Percentiles rank a stretch among this genome's conserved stretches.
Evolutionary conservation across 1,140 invertebrate species (phyloP).

Genomic region (Drusus annulatus): DNA sequence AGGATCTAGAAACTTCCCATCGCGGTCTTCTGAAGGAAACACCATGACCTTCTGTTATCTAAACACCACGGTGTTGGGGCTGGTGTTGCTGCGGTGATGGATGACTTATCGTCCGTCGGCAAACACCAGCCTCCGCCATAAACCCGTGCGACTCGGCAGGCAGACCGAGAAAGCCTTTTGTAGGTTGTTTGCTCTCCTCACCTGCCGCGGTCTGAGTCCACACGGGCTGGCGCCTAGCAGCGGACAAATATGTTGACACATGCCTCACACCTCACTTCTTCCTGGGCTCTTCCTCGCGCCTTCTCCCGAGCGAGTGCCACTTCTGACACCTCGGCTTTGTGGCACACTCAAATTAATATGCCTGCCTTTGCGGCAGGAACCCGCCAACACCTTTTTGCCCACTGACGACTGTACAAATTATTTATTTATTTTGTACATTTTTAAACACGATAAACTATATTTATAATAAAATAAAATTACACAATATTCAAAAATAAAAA

Average conservation of each 20-base stretch:
- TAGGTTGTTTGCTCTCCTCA: slow-evolving; percentile 19
- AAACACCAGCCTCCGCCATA: too few relatives aligned
- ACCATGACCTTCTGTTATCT: background rate
- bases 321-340: slow-evolving; percentile 41
- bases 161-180: background rate
- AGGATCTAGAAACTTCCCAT: too few relatives aligned
- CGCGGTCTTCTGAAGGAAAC: background rate
- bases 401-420: too few relatives aligned
- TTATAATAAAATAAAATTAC: too few relatives aligned
- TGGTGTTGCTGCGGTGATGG: background rate
- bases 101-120: too few relatives aligned
- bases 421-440: too few relatives aligned
- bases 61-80: background rate
- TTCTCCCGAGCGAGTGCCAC: slow-evolving; percentile 34
- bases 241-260: slow-evolving; percentile 28
- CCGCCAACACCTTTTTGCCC: too few relatives aligned
- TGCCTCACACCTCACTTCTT: slow-evolving; percentile 20
- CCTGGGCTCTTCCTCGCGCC: background rate
- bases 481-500: too few relatives aligned
- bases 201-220: slow-evolving; percentile 27
- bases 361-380: background rate
- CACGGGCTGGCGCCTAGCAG: slow-evolving; percentile 28
- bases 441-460: too few relatives aligned
- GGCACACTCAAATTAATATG: background rate
- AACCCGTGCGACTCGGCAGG: too few relatives aligned